Conservation (phyloP, 2,797 vertebrate species). For the Clarias fuscus region DNA sequence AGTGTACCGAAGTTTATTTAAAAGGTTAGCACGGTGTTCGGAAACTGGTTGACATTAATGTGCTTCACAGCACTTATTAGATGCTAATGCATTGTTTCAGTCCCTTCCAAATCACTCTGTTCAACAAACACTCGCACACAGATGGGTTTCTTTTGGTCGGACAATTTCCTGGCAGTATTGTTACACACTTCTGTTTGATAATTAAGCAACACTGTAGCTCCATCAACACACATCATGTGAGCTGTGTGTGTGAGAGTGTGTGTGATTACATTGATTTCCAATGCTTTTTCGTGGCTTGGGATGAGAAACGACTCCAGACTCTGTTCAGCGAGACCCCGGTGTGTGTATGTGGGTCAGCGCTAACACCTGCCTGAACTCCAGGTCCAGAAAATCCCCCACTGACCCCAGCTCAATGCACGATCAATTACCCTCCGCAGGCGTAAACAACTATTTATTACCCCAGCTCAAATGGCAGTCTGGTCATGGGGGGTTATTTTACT, state of each 20-base stretch:
- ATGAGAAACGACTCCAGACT: constrained; percentile 14
- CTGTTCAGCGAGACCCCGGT: constrained; percentile 15
- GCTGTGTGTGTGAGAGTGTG: not conserved
- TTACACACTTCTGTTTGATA: constrained; percentile 32
- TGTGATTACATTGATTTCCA: constrained; percentile 58
- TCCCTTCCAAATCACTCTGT: not conserved
- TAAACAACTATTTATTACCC: constrained; percentile 13
- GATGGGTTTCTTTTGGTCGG: constrained; percentile 8
- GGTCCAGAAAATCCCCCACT: not conserved
- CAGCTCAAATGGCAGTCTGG: not conserved
- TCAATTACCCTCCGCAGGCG: not conserved
- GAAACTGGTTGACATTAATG: not conserved
- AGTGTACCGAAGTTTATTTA: constrained; percentile 4
- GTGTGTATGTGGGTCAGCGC: constrained; percentile 23
- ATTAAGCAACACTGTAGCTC: constrained; percentile 16
- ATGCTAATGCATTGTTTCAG: not conserved
- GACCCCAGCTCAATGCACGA: not conserved
- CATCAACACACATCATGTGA: not conserved
- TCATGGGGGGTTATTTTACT: not conserved
- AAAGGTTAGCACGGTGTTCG: not conserved
- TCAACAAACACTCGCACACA: constrained; percentile 5
- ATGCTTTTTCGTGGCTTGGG: constrained; percentile 45
- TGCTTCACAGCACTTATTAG: not conserved
- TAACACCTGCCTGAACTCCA: constrained; percentile 44
- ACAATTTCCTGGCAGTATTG: constrained; percentile 23